phyloP scores from a whole-genome alignment of 2,797 vertebrate species.

The Clarias platycephalus region DNA sequence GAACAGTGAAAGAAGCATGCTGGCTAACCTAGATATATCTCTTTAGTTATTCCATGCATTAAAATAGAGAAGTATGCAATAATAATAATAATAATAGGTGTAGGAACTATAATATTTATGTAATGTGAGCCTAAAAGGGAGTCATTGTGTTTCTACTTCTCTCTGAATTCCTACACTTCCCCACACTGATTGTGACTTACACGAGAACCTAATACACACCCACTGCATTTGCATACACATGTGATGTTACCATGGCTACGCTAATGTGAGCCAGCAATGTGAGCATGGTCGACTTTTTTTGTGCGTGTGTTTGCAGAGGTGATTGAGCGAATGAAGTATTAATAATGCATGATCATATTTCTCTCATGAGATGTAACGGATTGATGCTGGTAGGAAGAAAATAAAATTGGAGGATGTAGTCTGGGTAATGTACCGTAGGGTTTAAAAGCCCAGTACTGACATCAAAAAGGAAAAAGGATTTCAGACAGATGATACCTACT shows the following conservation, averaged over 20 bases:
- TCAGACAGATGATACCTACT: not conserved
- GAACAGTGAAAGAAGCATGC: not conserved
- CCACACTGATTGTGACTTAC: constrained; percentile 12
- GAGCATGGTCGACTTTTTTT: constrained; percentile 37
- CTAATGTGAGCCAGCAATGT: constrained; percentile 35
- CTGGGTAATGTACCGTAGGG: not conserved
- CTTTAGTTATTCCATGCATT: not conserved
- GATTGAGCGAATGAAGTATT: constrained; percentile 46
- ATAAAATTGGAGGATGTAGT: constrained; percentile 4
- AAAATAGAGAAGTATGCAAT: not conserved
- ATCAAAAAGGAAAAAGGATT: not conserved
- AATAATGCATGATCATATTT: constrained; percentile 55
- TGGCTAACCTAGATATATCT: not conserved
- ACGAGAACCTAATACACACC: constrained; percentile 37
- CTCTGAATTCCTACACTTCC: constrained; percentile 27
- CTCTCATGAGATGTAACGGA: constrained; percentile 15
- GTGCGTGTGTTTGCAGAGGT: constrained; percentile 50
- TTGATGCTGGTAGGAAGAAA: not conserved
- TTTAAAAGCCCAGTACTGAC: not conserved
- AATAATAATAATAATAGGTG: not conserved
- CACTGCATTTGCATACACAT: constrained; percentile 33
- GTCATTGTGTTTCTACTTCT: constrained; percentile 10
- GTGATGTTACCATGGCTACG: constrained; percentile 55
- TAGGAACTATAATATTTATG: not conserved
- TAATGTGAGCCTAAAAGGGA: not conserved